Conservation (phyloP, 2,113 vertebrate species). For the Callaeas wilsoni region DNA sequence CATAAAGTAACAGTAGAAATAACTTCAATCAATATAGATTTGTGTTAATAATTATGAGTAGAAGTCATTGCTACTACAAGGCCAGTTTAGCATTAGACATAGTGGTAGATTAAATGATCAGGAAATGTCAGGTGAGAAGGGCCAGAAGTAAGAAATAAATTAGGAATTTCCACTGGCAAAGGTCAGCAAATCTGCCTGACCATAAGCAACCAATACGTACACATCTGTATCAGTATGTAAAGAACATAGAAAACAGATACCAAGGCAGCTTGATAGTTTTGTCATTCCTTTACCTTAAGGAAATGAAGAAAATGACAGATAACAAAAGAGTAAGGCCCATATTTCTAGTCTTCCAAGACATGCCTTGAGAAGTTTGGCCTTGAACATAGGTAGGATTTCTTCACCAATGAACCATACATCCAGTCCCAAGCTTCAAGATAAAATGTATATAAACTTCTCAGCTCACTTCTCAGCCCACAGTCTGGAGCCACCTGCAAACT, state of each 20-base stretch:
- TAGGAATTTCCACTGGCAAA: not conserved
- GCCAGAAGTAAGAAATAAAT: not conserved
- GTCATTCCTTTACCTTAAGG: not conserved
- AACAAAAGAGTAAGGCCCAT: not conserved
- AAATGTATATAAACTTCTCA: not conserved
- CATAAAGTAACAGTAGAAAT: not conserved
- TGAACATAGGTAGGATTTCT: not conserved
- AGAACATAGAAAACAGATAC: not conserved
- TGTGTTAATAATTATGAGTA: not conserved
- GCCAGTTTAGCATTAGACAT: not conserved
- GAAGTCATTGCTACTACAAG: not conserved
- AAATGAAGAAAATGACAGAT: not conserved
- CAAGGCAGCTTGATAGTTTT: not conserved
- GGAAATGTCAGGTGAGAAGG: not conserved
- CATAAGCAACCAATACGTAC: not conserved
- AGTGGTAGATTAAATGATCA: not conserved
- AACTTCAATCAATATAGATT: not conserved
- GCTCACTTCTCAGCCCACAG: accelerated
- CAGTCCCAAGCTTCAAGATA: not conserved
- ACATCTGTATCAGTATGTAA: not conserved
- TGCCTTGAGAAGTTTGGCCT: not conserved
- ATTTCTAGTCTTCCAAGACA: not conserved
- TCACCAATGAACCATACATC: not conserved
- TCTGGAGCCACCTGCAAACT: accelerated
- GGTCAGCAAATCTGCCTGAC: not conserved